Evolutionary conservation across 2,113 vertebrate genomes (phyloP).

Genomic region (Meles meles): DNA sequence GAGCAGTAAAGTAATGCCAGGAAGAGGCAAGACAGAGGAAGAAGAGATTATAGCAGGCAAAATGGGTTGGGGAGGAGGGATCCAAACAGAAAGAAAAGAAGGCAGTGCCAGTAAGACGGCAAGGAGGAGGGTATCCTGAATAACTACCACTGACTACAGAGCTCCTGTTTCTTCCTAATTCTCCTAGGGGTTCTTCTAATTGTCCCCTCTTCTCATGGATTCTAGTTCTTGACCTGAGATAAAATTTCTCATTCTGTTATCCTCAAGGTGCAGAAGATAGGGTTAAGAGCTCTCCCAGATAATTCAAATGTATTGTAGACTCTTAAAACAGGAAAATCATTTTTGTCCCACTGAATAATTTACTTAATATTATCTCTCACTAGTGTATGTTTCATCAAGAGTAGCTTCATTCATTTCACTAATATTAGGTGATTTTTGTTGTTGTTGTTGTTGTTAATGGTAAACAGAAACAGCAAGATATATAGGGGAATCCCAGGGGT

Average conservation of each 20-base stretch:
- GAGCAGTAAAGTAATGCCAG: constrained; percentile 71
- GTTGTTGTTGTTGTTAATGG: neutral
- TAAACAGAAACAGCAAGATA: constrained; percentile 41
- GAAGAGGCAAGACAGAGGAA: constrained; percentile 74
- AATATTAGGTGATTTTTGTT: constrained; percentile 34
- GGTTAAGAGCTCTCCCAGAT: constrained; percentile 24
- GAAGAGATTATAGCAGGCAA: constrained; percentile 59
- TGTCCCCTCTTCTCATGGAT: neutral
- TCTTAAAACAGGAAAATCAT: constrained; percentile 16
- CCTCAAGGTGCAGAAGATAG: neutral
- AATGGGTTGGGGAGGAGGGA: constrained; percentile 58
- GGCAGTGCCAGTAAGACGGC: constrained; percentile 13
- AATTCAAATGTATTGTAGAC: constrained; percentile 32
- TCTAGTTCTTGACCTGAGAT: constrained; percentile 13
- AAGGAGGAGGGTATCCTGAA: constrained; percentile 26
- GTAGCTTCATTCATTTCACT: constrained; percentile 41
- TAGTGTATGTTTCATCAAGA: constrained; percentile 31
- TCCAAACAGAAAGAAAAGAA: constrained; percentile 58
- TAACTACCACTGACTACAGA: neutral
- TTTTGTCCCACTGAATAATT: constrained; percentile 51
- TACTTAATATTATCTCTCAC: constrained; percentile 39
- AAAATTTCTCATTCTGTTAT: constrained; percentile 28
- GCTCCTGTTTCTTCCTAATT: neutral
- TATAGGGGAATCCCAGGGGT: neutral
- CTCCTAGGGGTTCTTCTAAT: neutral